These are phyloP conservation scores for Leptarthrus brevirostris DNA, from an alignment of 2,888 invertebrate species.

Conservation along the genomic window DNA sequence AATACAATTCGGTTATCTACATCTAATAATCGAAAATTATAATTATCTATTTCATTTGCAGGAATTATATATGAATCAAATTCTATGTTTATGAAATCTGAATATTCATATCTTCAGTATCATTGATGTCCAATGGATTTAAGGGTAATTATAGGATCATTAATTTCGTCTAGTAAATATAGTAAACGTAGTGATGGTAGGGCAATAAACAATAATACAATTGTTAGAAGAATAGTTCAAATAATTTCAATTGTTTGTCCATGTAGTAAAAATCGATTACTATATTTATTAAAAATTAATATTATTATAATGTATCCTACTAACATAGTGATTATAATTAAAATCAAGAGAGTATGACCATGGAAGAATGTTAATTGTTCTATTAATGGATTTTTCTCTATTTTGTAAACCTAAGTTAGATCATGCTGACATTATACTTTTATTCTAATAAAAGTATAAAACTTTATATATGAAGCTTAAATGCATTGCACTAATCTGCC, in stretches of 20 bases:
- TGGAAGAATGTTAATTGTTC: constrained; percentile 76
- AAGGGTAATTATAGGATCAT: constrained; percentile 71
- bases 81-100: constrained; percentile 72
- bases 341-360: constrained; percentile 72
- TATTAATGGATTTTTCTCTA: constrained; percentile 73
- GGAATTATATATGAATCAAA: constrained; percentile 75
- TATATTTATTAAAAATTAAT: constrained; percentile 71
- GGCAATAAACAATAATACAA: constrained; percentile 74
- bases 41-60: constrained; percentile 63
- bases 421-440: constrained; percentile 70
- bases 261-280: constrained; percentile 71
- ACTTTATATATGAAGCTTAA: constrained; percentile 77
- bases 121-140: constrained; percentile 76
- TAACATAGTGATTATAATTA: constrained; percentile 73
- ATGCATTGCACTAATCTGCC: constrained; percentile 73
- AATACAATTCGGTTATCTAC: constrained; percentile 73
- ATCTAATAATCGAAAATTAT: constrained; percentile 72
- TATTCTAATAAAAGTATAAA: constrained; percentile 72
- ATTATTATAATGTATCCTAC: constrained; percentile 71
- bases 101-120: constrained; percentile 77
- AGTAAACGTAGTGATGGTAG: constrained; percentile 72
- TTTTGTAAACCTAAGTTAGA: constrained; percentile 72
- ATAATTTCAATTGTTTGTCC: constrained; percentile 74
- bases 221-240: constrained; percentile 73
- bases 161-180: constrained; percentile 74